phyloP scores from a whole-genome alignment of 2,888 invertebrate genomes.

The Conomelus anceps region DNA sequence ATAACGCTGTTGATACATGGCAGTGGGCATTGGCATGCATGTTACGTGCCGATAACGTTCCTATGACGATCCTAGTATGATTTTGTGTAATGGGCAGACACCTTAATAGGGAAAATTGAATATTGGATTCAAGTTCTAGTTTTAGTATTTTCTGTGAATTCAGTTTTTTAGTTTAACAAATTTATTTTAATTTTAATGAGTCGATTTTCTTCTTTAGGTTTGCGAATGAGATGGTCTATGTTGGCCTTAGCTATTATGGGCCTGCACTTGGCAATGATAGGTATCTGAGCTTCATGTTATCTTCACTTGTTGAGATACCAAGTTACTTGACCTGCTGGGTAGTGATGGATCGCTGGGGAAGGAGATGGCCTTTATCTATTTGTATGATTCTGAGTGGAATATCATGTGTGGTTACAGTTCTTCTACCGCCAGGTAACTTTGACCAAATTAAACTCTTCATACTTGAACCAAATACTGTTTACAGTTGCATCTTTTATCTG shows the following conservation, averaged over 20 bases:
- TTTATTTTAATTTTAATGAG: background rate
- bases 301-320: conserved; percentile 81
- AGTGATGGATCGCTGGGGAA: conserved; percentile 79
- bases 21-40: too few relatives aligned
- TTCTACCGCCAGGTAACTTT: conserved; percentile 64
- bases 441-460: too few relatives aligned
- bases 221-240: conserved; percentile 86
- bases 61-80: too few relatives aligned
- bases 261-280: conserved; percentile 82
- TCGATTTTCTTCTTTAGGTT: conserved; percentile 49
- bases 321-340: conserved; percentile 83
- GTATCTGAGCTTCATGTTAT: conserved; percentile 81
- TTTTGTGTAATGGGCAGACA: too few relatives aligned
- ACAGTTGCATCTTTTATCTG: too few relatives aligned
- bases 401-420: conserved; percentile 76
- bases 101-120: too few relatives aligned
- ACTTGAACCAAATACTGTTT: too few relatives aligned
- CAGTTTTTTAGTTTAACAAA: too few relatives aligned
- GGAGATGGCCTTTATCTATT: conserved; percentile 80
- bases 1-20: too few relatives aligned
- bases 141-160: too few relatives aligned
- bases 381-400: conserved; percentile 80
- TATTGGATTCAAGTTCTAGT: too few relatives aligned
- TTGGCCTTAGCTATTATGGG: conserved; percentile 85
- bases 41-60: too few relatives aligned